phyloP scores from a whole-genome alignment of 2,797 vertebrate genomes.

The Tenualosa thibaudeaui region DNA sequence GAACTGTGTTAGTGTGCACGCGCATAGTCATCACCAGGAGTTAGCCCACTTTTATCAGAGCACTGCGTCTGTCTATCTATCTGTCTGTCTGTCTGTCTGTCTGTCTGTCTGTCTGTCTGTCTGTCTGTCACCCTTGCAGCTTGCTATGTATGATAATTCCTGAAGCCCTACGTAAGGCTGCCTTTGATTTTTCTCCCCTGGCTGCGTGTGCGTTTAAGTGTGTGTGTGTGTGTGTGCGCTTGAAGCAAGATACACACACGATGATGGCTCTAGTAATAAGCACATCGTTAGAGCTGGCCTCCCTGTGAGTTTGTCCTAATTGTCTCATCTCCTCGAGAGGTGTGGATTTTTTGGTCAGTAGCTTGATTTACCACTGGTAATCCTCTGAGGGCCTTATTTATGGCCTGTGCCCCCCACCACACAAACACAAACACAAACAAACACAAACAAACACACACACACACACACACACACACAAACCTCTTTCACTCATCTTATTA shows the following conservation, averaged over 20 bases:
- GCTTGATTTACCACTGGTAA: slow-evolving; percentile 56
- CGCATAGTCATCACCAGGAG: neutral
- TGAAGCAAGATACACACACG: slow-evolving; percentile 2
- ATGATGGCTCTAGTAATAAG: slow-evolving; percentile 44
- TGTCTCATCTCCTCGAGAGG: slow-evolving; percentile 57
- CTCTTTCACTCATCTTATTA: slow-evolving; percentile 27
- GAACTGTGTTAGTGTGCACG: neutral
- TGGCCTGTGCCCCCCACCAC: slow-evolving; percentile 5
- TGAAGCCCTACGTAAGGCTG: slow-evolving; percentile 19
- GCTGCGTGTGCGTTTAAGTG: neutral
- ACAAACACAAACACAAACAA: neutral
- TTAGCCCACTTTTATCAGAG: neutral
- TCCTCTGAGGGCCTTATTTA: slow-evolving; percentile 49
- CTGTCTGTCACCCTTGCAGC: neutral
- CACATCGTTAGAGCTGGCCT: slow-evolving; percentile 46
- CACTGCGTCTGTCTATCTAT: neutral
- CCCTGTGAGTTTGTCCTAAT: slow-evolving; percentile 51
- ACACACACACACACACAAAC: slow-evolving; percentile 28
- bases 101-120: neutral
- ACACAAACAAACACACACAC: slow-evolving; percentile 26
- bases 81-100: neutral
- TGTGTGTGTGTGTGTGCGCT: slow-evolving; percentile 1
- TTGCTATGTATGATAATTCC: slow-evolving; percentile 5
- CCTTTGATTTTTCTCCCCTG: slow-evolving; percentile 20
- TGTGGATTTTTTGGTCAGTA: slow-evolving; percentile 49